Base-by-base conservation (phyloP, 2,113 vertebrate genomes). In the Gallinago jamesoni region DNA sequence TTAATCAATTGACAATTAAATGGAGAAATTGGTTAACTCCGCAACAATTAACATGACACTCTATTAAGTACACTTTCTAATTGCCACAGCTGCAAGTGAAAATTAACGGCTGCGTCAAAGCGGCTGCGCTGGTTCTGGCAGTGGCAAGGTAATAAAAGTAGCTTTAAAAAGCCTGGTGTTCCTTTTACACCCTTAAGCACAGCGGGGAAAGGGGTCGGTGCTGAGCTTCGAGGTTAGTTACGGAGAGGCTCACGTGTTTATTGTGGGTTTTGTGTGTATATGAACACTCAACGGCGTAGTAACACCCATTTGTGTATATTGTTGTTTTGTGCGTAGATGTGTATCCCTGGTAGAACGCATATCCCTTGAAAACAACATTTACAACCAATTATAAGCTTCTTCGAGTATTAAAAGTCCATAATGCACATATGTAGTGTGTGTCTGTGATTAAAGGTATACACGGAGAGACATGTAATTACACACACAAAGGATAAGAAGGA, bases 1-100 rank as follows among this genome's bases (percentile, higher is more conserved):
- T 98, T 98, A 98, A 98, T 98, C 98, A 98, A 98, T 98, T 98
- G 97, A 97, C 98, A 98, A 98, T 98, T 98, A 98, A 98, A 98
- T 97, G 97, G 98, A 98, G 98, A 98, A 98, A 98, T 98, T 98
- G 98, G 98, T 98, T 98, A 98, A 98, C 98, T 98, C 97, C 17
- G 96, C 98, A 98, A 98, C 98, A 98, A 98, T 98, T 98, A 98
- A 98, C 98, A 98, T 97, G 98, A 98, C 98, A 98, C 98, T 98
- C 98, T 97, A 98, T 98, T 98, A 98, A 98, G 98, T 97, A 98
- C 98, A 98, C 98, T 98, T 98, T 98, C 98, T 98, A 98, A 98
- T 98, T 98, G 98, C 98, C 94, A 86, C 98, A 98, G 98, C 98
- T 98, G 98, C 94, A 97, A 97, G 97, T 90, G 97, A 97, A 98